Conservation (phyloP, 2,113 vertebrate genomes). For the Trinectes maculatus region DNA sequence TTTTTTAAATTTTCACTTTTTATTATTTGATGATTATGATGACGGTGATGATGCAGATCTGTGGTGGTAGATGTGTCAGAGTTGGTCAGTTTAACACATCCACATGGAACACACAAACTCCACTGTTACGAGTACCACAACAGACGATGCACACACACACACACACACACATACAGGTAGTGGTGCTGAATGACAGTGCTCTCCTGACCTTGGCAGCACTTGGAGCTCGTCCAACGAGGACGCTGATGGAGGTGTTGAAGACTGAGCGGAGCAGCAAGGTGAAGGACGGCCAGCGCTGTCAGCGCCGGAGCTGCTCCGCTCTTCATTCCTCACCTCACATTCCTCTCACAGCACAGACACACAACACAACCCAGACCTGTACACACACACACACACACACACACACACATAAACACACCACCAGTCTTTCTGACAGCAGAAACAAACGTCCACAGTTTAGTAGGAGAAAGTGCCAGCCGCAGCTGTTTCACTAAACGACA, state of each 20-base stretch:
- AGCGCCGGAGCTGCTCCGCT: conserved; percentile 30
- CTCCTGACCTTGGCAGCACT: conserved; percentile 65
- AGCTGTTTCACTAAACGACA: conserved; percentile 33
- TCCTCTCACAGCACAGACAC: conserved; percentile 31
- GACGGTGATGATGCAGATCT: too few relatives aligned
- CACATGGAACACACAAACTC: background rate
- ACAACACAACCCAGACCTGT: conserved; percentile 32
- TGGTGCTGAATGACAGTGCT: conserved; percentile 56
- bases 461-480: conserved; percentile 30
- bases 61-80: too few relatives aligned
- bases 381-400: conserved; percentile 17
- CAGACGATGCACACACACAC: background rate
- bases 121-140: background rate
- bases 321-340: conserved; percentile 53
- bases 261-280: conserved; percentile 38
- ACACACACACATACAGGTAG: conserved; percentile 4
- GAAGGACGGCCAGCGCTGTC: conserved; percentile 54
- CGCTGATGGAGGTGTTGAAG: conserved; percentile 62
- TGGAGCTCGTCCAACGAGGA: conserved; percentile 55
- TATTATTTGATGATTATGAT: too few relatives aligned
- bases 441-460: conserved; percentile 19
- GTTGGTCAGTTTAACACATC: too few relatives aligned
- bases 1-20: too few relatives aligned
- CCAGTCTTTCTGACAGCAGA: conserved; percentile 15
- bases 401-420: background rate